Base-by-base conservation (phyloP, 2,113 vertebrate species). In the Zosterops borbonicus region DNA sequence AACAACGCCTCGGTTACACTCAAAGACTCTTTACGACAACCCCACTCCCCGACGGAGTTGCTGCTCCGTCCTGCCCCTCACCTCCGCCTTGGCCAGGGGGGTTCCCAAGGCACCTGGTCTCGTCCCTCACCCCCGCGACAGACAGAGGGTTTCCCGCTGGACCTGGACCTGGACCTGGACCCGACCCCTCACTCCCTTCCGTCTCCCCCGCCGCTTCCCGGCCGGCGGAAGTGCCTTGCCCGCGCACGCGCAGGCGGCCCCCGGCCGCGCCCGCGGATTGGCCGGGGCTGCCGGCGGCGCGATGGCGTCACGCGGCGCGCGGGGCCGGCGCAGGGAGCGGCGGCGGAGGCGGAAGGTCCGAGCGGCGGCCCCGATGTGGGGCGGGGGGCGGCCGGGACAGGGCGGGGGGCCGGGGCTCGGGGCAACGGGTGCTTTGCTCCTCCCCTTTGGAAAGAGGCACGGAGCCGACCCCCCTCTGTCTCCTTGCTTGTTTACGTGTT, bases 161-260 rank as follows among this genome's bases (percentile, higher is more conserved):
- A 35, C 7, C 17, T 9, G 3, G 20, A 2, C 6, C 17, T 35
- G 35, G 35, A 35, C 7, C 17, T 9, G 3, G 20, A 2, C 6
- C 9, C 24, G 9, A 0, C 3, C 42, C 35, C 53, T 18, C 76
- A 35, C 60, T 0, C 6, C 5, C 20, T 4, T 9, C 33, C 49
- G 2, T 3, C 17, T 9, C 1, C 37, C 9, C 9, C 33, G 13
- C 20, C 20, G 3, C 50, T 29, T 4, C 50, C 42, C 29, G 9
- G 20, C 23, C 28, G n/a, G 7, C 49, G 68, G 27, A 83, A 63
- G 22, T 21, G 25, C 18, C 11, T 1, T 12, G 1, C 4, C 5
- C 6, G 41, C 75, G 53, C 91, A 41, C 5, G 86, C 70, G 78
- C 62, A 4, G 13, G 28, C 6, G 14, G 11, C 64, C 6, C 24